Base-by-base conservation (phyloP, 1,140 invertebrate species). In the Lordiphosa stackelbergi region DNA sequence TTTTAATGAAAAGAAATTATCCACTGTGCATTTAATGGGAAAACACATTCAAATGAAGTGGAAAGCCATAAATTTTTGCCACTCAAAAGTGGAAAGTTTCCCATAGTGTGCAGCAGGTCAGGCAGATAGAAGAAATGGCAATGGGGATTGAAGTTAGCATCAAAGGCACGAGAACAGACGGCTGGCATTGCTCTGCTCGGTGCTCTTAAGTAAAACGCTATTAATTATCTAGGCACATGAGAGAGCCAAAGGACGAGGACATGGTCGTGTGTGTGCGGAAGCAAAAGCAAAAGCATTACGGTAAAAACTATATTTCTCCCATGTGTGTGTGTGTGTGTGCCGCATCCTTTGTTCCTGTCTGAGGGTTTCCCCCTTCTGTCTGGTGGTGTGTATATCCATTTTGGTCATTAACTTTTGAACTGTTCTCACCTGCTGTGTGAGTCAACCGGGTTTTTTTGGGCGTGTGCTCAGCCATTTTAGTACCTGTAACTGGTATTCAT, bases 371-470 rank as follows among this genome's bases (percentile, higher is more conserved):
- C 24, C 11, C 19, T 19, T 13, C 24, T 31, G 11, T 46, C 22
- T 16, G 28, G 24, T 46, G 5, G 24, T 45, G 38, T 62, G 53
- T 34, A 11, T 38, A 54, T 57, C 57, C 57, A 66, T 61, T 78
- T 84, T 83, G 73, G 78, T 78, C 78, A 78, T 85, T 78, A 73
- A 78, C 77, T 73, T 79, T 85, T 83, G 66, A 85, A 74, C 73
- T 79, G 69, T 53, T 58, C 56, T 71, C 53, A 59, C 66, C 63
- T 79, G 57, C 53, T 52, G 37, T 52, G 37, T 53, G 36, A 13
- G 28, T 22, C 19, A 22, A 22, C 3, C 3, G 1, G 1, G 2
- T 22, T 22, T 22, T 22, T 22, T 22, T 3, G 19, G 19, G 19
- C 19, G 19, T 22, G 19, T 3, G 19, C 19, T 22, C 19, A 22